A percentile compares a stretch with the other conserved stretches of the same genome.
Evolutionary conservation across 1,140 invertebrate species (phyloP).

Genomic region (Drosophila sucinea): DNA sequence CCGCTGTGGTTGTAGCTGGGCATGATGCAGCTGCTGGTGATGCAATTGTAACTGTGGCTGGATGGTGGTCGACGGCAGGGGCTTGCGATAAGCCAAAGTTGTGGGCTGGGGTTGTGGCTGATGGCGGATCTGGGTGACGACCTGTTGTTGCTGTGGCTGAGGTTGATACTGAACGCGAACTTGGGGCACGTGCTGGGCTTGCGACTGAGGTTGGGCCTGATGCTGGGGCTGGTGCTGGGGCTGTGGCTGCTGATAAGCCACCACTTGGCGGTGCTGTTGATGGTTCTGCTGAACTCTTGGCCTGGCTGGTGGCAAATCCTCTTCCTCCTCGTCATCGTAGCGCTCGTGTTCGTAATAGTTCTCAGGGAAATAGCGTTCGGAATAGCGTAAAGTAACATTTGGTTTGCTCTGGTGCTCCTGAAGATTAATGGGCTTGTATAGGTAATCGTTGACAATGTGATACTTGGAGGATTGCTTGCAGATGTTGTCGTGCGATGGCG

Average conservation of each 20-base stretch:
- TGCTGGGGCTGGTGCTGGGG: constrained; percentile 38
- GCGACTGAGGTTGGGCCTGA: constrained; percentile 37
- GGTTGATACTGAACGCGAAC: constrained; percentile 29
- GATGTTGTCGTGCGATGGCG: constrained; percentile 93
- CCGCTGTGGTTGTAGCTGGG: constrained; percentile 57
- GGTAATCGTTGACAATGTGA: constrained; percentile 96
- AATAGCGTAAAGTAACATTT: constrained; percentile 90
- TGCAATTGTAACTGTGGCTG: constrained; percentile 73
- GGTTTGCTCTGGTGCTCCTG: constrained; percentile 91
- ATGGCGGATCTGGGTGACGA: constrained; percentile 68
- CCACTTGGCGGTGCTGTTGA: constrained; percentile 57
- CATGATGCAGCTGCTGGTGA: constrained; percentile 61
- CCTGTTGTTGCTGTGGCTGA: constrained; percentile 58
- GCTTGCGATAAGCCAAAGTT: constrained; percentile 73
- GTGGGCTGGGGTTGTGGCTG: constrained; percentile 62
- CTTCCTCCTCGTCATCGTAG: constrained; percentile 86
- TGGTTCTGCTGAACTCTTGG: constrained; percentile 75
- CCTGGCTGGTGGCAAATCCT: constrained; percentile 74
- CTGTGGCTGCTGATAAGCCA: constrained; percentile 76
- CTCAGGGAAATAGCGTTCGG: constrained; percentile 91
- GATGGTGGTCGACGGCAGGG: constrained; percentile 67
- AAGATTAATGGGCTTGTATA: constrained; percentile 94
- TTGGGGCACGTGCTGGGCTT: constrained; percentile 49
- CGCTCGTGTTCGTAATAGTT: constrained; percentile 89
- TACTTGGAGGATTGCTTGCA: constrained; percentile 95